Evolutionary conservation across 2,113 vertebrate species (phyloP), one percentile per base, ranked within the genome.

Genomic region (Tinamus guttatus): DNA sequence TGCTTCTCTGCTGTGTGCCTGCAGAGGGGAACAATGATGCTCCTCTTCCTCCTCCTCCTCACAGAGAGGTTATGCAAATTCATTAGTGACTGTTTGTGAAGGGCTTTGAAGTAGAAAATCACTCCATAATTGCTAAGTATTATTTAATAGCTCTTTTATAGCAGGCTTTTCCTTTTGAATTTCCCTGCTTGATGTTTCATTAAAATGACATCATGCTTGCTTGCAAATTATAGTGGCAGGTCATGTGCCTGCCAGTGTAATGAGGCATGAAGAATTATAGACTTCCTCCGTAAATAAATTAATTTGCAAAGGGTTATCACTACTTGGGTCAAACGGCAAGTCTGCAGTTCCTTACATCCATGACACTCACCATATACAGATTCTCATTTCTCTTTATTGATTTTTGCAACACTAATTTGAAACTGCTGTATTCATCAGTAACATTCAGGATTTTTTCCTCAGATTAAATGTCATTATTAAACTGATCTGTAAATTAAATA

Each of bases 71-170:
- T 94, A 90, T 93, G 65, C 69, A 95, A 91, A 96, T 96, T 95
- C 34, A 85, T 97, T 90, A 94, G 58, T 62, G 65, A 88, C 77
- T 96, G 87, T 95, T 94, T 94, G 83, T 92, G 62, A 94, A 88
- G 65, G 43, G 85, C 76, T 96, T 94, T 95, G 93, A 96, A 95
- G 93, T 92, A 94, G 95, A 97, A 97, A 96, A 97, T 95, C 83
- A 89, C 47, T 71, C 43, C 27, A 65, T 96, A 96, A 97, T 93
- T 94, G 43, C 80, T 95, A 89, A 94, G 80, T 84, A 96, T 92
- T 96, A 96, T 95, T 96, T 96, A 95, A 96, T 96, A 86, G 83
- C 40, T 92, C 62, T 65, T 95, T 84, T 90, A 93, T 69, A 82
- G 69, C 68, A 95, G 81, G 83, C 64, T 86, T 96, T 96, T 84